A percentile compares a stretch with the other conserved stretches of the same genome.
phyloP scores from a whole-genome alignment of 2,888 invertebrate genomes.

The Punctoribates punctum region DNA sequence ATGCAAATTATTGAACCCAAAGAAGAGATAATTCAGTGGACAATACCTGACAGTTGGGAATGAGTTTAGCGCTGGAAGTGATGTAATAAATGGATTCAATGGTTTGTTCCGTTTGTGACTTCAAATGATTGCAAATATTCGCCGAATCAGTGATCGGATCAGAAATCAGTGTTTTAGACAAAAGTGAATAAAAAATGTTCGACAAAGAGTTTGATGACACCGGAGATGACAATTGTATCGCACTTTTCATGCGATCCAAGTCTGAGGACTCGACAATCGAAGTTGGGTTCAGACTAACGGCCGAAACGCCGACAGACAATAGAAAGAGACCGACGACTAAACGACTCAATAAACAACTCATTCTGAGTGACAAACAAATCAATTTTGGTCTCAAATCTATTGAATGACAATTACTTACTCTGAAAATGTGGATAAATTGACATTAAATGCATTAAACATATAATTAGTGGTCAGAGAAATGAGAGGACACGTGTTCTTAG shows the following conservation, averaged over 20 bases:
- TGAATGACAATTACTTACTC: neutral
- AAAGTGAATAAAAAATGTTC: conserved; percentile 32
- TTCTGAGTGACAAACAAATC: neutral
- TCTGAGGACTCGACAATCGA: conserved; percentile 14
- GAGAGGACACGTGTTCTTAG: neutral
- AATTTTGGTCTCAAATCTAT: neutral
- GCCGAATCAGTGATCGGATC: neutral
- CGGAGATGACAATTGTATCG: conserved; percentile 12
- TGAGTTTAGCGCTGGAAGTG: conserved; percentile 37
- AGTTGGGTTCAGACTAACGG: neutral
- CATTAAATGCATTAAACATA: neutral
- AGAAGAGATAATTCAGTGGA: neutral
- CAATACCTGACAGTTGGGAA: conserved; percentile 37
- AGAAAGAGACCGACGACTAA: neutral
- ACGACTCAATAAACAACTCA: neutral
- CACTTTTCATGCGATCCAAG: conserved; percentile 30
- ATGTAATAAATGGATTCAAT: conserved; percentile 38
- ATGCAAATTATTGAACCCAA: neutral
- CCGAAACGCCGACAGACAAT: neutral
- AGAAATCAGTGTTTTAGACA: neutral
- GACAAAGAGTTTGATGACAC: conserved; percentile 30
- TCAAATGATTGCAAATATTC: conserved; percentile 34
- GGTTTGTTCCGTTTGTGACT: neutral
- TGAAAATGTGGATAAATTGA: neutral
- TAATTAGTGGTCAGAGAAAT: neutral